Evolutionary conservation across 2,797 vertebrate species (phyloP).

Genomic region (Acridotheres tristis): DNA sequence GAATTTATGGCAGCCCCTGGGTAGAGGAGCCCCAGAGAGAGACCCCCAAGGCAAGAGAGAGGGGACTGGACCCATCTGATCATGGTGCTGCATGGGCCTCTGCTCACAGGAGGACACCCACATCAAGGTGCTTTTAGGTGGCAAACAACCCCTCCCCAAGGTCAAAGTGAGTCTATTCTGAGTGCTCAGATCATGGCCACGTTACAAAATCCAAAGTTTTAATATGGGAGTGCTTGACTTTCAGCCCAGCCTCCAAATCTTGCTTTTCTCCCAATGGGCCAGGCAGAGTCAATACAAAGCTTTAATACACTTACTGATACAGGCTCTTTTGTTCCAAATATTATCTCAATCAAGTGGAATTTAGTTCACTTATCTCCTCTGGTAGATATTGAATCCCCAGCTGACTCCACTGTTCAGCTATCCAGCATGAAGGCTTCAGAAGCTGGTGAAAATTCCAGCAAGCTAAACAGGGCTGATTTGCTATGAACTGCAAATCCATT

Average conservation of each 20-base stretch:
- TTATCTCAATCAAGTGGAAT: constrained; percentile 27
- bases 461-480: neutral
- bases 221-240: neutral
- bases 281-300: neutral
- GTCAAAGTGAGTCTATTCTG: neutral
- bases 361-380: constrained; percentile 10
- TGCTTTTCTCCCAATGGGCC: neutral
- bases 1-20: neutral
- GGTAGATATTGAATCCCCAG: constrained; percentile 11
- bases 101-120: neutral
- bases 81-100: rapidly evolving
- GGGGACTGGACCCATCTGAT: neutral
- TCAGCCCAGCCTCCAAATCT: neutral
- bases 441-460: neutral
- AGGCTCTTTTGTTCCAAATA: constrained; percentile 20
- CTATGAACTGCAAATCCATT: neutral
- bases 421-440: neutral
- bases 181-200: neutral
- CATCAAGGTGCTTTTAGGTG: neutral
- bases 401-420: neutral
- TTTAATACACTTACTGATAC: neutral
- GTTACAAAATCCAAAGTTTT: neutral
- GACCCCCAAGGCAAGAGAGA: neutral
- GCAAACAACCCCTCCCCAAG: neutral
- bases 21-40: neutral